phyloP scores from a whole-genome alignment of 2,797 vertebrate species.

The Basileuterus tristriatus region DNA sequence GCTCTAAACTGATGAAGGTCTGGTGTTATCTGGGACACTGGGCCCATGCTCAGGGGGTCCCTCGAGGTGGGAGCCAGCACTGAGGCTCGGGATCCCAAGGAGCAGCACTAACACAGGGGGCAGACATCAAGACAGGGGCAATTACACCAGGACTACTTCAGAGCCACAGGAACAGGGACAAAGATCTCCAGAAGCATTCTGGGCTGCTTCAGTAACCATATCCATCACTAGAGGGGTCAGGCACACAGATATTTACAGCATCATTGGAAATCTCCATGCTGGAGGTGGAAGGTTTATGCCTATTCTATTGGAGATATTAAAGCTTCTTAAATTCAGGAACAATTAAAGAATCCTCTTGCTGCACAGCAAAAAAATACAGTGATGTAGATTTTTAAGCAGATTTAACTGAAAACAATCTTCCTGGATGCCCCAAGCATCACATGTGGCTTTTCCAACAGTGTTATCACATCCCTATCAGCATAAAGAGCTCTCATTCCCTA shows the following conservation, averaged over 20 bases:
- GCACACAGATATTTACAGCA: accelerated
- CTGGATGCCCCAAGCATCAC: background rate
- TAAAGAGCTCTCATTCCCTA: background rate
- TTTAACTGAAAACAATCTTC: background rate
- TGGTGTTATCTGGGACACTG: background rate
- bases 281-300: background rate
- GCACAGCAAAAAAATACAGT: background rate
- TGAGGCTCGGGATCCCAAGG: background rate
- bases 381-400: background rate
- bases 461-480: background rate
- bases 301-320: background rate
- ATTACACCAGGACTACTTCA: background rate
- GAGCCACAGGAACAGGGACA: background rate
- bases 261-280: accelerated
- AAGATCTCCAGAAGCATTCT: background rate
- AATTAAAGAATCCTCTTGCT: background rate
- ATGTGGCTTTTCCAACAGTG: background rate
- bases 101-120: background rate
- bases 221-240: accelerated
- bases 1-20: background rate
- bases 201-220: accelerated
- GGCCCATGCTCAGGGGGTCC: background rate
- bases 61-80: background rate
- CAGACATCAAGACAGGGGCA: accelerated
- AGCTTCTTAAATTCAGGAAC: background rate